A percentile compares a stretch with the other conserved stretches of the same genome.
These are phyloP conservation scores for Platynereis dumerilii DNA, from an alignment of 2,888 invertebrate species.

Conservation along the genomic window DNA sequence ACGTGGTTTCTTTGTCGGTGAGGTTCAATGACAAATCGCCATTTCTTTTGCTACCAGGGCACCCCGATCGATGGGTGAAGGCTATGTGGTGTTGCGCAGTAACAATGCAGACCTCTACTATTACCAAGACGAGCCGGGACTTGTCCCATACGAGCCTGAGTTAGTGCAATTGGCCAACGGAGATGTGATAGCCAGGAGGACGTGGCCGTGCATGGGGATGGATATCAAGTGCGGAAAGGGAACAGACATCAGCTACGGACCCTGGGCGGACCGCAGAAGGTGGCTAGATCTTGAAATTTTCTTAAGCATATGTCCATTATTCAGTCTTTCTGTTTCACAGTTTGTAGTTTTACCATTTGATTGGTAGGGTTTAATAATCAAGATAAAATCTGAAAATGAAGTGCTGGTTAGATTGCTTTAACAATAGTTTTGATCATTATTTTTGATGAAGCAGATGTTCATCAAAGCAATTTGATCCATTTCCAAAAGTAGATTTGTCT, in stretches of 20 bases:
- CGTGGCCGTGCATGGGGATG: conserved; percentile 93
- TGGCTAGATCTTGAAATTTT: too few species aligned
- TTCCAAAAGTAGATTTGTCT: not conserved
- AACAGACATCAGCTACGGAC: conserved; percentile 96
- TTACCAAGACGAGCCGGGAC: conserved; percentile 95
- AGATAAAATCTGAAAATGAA: too few species aligned
- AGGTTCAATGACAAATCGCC: too few species aligned
- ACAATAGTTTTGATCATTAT: too few species aligned
- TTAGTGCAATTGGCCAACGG: conserved; percentile 88
- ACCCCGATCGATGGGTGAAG: conserved; percentile 97
- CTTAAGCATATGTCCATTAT: too few species aligned
- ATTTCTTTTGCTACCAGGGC: conserved; percentile 66
- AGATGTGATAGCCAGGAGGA: conserved; percentile 75
- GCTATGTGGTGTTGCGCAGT: conserved; percentile 94
- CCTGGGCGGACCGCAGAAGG: conserved; percentile 98
- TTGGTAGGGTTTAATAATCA: too few species aligned
- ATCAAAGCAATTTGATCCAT: not conserved
- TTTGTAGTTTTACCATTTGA: too few species aligned
- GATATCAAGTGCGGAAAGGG: conserved; percentile 81
- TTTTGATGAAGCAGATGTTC: too few species aligned
- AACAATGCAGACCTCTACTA: conserved; percentile 94
- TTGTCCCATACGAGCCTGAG: conserved; percentile 91
- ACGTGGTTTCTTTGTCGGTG: too few species aligned
- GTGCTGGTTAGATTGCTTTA: too few species aligned
- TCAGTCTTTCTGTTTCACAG: too few species aligned